Evolutionary conservation across 2,797 vertebrate species (phyloP), one percentile per base, ranked within the genome.

Genomic region (Vultur gryphus): DNA sequence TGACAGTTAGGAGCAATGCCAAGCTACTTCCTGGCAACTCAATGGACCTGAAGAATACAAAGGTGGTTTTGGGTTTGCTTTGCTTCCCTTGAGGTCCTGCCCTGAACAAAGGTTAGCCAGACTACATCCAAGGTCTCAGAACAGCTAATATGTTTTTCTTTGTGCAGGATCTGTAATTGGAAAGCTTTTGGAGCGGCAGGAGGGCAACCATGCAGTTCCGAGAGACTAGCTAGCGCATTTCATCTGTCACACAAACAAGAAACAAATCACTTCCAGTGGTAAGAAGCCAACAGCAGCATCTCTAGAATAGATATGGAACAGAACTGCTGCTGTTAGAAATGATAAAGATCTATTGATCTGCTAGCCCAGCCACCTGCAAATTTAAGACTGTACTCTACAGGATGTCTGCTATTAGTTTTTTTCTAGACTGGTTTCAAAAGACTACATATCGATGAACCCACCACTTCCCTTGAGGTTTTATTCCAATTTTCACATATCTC

Each of bases 311-410:
- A 54, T 8, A 78, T 21, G 18, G 73, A 93, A 77, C 57, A 75
- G 90, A 93, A 62, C 29, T 43, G 69, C 52, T 73, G 57, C 57
- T 85, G 61, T 72, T 83, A 85, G 67, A 85, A 95, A 95, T 66
- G 16, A 79, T 82, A 92, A 89, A 93, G 81, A 65, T 52, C 58
- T 85, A 94, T 80, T 94, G 93, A 95, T 94, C 67, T 85, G 49
- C 78, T 73, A 89, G 33, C 29, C 46, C 37, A 87, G 55, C 46
- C 57, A 80, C 46, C 52, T 91, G 52, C 10, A 80, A 71, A 85
- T 80, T 84, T 90, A 91, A 84, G 59, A 78, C 69, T 82, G 6
- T 41, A 61, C 79, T 76, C 77, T 71, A 65, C 69, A 85, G 64
- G 41, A 87, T 78, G 20, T 59, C 73, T 94, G 24, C 19, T 84